phyloP scores from a whole-genome alignment of 2,888 invertebrate species.

The Hydropsyche betteni region DNA sequence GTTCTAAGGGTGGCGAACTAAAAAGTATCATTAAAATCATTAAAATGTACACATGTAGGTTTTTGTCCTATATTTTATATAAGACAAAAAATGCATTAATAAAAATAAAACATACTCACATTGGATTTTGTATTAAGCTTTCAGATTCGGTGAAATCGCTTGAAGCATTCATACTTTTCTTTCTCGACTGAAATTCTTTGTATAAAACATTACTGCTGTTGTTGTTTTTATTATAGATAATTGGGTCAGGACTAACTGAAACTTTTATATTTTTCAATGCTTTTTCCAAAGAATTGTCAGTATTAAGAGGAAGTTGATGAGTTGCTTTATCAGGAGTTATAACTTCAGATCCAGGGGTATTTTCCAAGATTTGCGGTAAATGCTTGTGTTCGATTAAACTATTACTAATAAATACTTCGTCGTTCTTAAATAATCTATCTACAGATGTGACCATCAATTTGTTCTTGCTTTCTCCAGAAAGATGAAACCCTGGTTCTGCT shows the following conservation, averaged over 20 bases:
- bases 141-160: constrained; percentile 39
- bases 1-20: constrained; percentile 9
- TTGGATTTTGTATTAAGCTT: constrained; percentile 10
- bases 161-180: constrained; percentile 35
- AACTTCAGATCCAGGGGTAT: constrained; percentile 48
- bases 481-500: constrained; percentile 77
- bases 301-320: no score
- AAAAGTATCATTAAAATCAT: neutral
- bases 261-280: constrained; percentile 38
- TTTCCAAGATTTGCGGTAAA: constrained; percentile 51
- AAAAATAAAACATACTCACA: constrained; percentile 30
- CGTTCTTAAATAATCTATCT: constrained; percentile 85
- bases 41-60: neutral
- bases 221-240: constrained; percentile 17
- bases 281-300: constrained; percentile 37
- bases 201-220: constrained; percentile 41
- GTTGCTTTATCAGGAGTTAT: constrained; percentile 46
- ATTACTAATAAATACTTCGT: constrained; percentile 77
- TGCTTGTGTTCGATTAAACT: constrained; percentile 58
- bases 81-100: neutral
- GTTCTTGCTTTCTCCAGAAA: constrained; percentile 80
- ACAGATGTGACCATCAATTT: constrained; percentile 91
- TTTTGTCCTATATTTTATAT: neutral
- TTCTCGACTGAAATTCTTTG: constrained; percentile 50
- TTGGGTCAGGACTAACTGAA: neutral